A percentile compares a stretch with the other conserved stretches of the same genome.
phyloP scores from a whole-genome alignment of 2,888 invertebrate species.

The Drosophila dives region DNA sequence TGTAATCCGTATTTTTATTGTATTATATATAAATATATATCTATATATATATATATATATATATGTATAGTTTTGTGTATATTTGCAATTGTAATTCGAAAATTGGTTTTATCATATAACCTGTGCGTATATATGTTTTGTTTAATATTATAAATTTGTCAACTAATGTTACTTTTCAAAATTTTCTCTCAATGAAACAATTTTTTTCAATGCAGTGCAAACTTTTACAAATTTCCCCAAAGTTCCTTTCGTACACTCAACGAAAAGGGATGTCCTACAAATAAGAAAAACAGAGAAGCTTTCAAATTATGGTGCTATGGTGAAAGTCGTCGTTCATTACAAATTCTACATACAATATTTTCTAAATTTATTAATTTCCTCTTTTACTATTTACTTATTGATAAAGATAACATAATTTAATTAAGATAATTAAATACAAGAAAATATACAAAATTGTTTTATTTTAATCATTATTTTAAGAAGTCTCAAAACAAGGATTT shows the following conservation, averaged over 20 bases:
- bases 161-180: conserved; percentile 37
- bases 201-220: conserved; percentile 35
- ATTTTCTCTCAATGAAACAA: conserved; percentile 32
- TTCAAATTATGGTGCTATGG: neutral
- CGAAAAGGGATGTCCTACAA: neutral
- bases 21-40: conserved; percentile 21
- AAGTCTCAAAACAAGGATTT: neutral
- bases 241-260: conserved; percentile 5
- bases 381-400: neutral
- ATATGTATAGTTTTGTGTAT: neutral
- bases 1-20: conserved; percentile 49
- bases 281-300: neutral
- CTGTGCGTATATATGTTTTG: conserved; percentile 53
- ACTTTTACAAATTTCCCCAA: conserved; percentile 4
- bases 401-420: neutral
- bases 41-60: neutral
- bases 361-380: neutral
- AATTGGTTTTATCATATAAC: conserved; percentile 50
- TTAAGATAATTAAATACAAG: neutral
- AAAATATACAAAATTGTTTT: neutral
- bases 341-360: neutral
- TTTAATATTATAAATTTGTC: conserved; percentile 31
- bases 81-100: conserved; percentile 47
- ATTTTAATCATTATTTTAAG: neutral
- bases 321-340: neutral